Base-by-base conservation (phyloP, 92 coral and sea anemone genomes). In the Porites cylindrica region DNA sequence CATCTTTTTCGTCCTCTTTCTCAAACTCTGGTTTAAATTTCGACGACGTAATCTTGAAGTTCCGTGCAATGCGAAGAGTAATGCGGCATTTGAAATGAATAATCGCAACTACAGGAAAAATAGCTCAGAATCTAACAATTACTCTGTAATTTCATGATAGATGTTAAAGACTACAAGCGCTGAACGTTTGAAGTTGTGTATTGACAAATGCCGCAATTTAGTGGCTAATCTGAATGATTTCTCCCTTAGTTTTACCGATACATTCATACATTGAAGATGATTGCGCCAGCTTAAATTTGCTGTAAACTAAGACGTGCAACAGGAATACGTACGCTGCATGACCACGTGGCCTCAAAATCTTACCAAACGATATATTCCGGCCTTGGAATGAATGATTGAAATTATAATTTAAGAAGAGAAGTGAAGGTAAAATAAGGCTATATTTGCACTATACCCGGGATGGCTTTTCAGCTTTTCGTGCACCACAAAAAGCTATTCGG, bases 11-110 rank as follows among this genome's bases (percentile, higher is more conserved):
- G 12, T 61, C 10, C 50, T 83, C 19, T 83, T 23, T 64, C 61
- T 75, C 47, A 54, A 54, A 14, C 80, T 8, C 26, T 83, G 73
- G 72, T 16, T 73, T 18, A 51, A 16, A 38, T 24, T 74, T 50
- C 62, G 80, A 64, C 68, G 12, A 66, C 58, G 71, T 8, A 58
- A 19, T 8, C 54, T 5, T 6, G 51, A 9, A 6, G 65, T 8
- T 51, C 8, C 3, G 8, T 13, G 1, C 70, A 60, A 23, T 8
- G 24, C 12, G 9, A 51, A 24, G 16, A 62, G 64, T 18, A 13
- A 14, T 5, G 4, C 16, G 17, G 80, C 67, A 72, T 19, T 13
- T 32, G 70, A 82, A 82, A 4, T 71, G 78, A 56, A 24, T 16
- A 10, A 32, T 29, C 53, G 18, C 5, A 1, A 21, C 47, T 38